phyloP scores from a whole-genome alignment of 1,140 invertebrate species.

The Eumaeus atala region DNA sequence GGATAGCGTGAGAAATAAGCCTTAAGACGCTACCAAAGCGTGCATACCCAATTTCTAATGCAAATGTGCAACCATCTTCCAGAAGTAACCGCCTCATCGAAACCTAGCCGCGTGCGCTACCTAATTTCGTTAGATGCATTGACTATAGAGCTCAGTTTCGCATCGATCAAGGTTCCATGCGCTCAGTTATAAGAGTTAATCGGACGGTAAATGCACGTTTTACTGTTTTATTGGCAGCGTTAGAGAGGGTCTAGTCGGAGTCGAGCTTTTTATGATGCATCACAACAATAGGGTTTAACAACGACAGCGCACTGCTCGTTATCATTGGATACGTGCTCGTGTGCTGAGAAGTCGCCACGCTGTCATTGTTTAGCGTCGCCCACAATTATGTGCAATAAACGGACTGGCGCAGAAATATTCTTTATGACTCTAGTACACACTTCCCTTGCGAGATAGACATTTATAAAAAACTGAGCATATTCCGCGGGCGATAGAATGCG shows the following conservation, averaged over 20 bases:
- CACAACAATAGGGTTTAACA: conserved; percentile 59
- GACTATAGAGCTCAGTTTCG: conserved; percentile 44
- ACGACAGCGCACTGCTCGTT: conserved; percentile 48
- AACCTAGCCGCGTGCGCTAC: conserved; percentile 33
- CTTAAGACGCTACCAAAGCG: conserved; percentile 44
- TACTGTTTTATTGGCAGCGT: conserved; percentile 57
- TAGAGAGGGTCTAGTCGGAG: conserved; percentile 43
- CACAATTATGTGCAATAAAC: conserved; percentile 5
- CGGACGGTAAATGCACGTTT: conserved; percentile 48
- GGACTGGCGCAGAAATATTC: not conserved
- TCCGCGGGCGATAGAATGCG: no score
- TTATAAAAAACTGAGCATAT: no score
- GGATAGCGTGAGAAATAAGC: conserved; percentile 64
- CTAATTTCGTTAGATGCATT: conserved; percentile 43
- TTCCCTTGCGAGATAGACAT: not conserved
- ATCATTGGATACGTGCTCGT: conserved; percentile 36
- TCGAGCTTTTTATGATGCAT: conserved; percentile 51
- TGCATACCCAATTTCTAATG: conserved; percentile 67
- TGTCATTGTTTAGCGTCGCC: conserved; percentile 39
- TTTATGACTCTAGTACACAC: conserved; percentile 3
- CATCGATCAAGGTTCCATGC: conserved; percentile 26
- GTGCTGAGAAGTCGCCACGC: conserved; percentile 40
- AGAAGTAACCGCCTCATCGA: conserved; percentile 24
- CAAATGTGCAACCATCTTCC: conserved; percentile 51
- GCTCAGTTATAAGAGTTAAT: conserved; percentile 40